Base-by-base conservation (phyloP, 2,797 vertebrate species). In the Semotilus atromaculatus region DNA sequence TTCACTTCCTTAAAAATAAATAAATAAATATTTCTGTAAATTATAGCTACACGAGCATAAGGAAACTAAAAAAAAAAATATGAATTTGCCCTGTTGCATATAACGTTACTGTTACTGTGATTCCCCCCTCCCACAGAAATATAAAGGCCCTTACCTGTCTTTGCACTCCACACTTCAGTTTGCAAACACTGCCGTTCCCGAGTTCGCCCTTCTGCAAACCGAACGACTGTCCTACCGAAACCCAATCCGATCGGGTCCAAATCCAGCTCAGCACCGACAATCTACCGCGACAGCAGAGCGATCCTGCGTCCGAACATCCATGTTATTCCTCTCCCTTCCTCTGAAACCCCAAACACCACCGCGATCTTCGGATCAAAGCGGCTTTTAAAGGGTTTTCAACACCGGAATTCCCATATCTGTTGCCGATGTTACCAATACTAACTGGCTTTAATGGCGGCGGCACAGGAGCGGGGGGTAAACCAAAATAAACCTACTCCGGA, bases 401-500 rank as follows among this genome's bases (percentile, higher is more conserved):
- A 79, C 83, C 83, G 83, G 67, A 31, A 90, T 89, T 83, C 89
- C 84, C 87, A 90, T 88, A 84, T 90, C 91, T 89, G 92, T 90
- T 90, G 90, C 89, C 90, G 77, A 92, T 89, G 84, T 88, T 88
- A 58, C 55, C 55, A 58, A 64, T 18, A 31, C 26, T 7, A 64
- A 90, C 77, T 90, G 81, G 89, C 91, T 93, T 93, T 94, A 96
- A 96, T 96, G 95, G 94, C 95, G 94, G 93, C 94, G 94, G 90
- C 92, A 90, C 89, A 45, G 89, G 93, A 91, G 94, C 94, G 90
- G 94, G 91, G 94, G 90, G 91, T 88, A 88, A 92, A 95, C 94
- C 94, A 95, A 95, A 96, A 95, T 95, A 96, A 95, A 95, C 93
- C 93, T 88, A 91, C 93, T 51, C 85, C 85, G 77, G 80, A 89